Base-by-base conservation (phyloP, 1,140 invertebrate genomes). In the Hydropsyche tenuis region DNA sequence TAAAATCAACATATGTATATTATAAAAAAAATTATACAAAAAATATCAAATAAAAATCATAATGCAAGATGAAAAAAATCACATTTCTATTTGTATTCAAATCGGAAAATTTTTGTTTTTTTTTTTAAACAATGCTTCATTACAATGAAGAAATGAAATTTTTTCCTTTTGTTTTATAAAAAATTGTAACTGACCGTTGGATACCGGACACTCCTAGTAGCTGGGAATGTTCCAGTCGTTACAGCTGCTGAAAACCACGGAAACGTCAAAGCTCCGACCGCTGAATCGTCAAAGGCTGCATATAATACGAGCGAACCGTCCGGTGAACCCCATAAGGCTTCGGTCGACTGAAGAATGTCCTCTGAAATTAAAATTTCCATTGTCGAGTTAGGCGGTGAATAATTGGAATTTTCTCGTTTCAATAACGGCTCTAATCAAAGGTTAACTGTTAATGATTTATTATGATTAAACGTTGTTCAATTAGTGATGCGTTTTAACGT, bases 221-320 rank as follows among this genome's bases (percentile, higher is more conserved):
- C 88, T n/a, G 93, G 92, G 85, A 93, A 94, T 60, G 86, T 84
- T 16, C 85, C 82, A 62, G 88, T 85, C 43, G 87, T 85, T 12
- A 84, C 80, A 48, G 84, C 85, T 12, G 87, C 86, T 20, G 88
- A 85, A 79, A 94, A 89, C 88, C 91, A 93, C 0, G 93, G 93
- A 81, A 91, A 92, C 66, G 91, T 89, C 79, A 93, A 89, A 76
- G 88, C 87, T 11, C 89, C 89, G 30, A 96, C 94, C 72, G 88
- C 86, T 7, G 89, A 90, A 82, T 97, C 96, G 84, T 98, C 94
- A 85, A 96, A 97, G 27, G 90, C 88, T 0, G 92, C 94, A 83
- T 91, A 97, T 79, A 95, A 86, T 20, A 98, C 86, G 77, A 91
- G 90, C 1, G 89, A 88, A 22, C 94, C 95, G 80, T 94, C 91